Evolutionary conservation across 2,797 vertebrate genomes (phyloP).

Genomic region (Myoxocephalus aenaeus): DNA sequence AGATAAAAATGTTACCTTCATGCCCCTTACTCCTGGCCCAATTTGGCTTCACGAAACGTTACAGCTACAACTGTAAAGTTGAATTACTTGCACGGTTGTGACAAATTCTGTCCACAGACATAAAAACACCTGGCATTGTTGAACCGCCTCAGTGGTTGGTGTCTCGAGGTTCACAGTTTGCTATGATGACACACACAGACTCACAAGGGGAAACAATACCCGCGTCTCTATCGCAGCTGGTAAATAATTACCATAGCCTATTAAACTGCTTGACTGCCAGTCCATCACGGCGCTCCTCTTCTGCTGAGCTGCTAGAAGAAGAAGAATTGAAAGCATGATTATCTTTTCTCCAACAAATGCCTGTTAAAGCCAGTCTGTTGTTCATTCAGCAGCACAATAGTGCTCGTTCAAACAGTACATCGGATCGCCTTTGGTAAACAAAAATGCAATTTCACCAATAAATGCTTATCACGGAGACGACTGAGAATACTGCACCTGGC

Average conservation of each 20-base stretch:
- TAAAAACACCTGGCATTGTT: background rate
- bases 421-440: slow-evolving; percentile 55
- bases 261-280: slow-evolving; percentile 66
- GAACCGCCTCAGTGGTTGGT: background rate
- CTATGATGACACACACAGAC: background rate
- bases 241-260: slow-evolving; percentile 53
- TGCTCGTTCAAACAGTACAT: background rate
- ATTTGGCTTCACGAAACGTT: background rate
- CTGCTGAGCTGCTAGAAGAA: slow-evolving; percentile 48
- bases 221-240: background rate
- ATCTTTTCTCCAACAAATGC: slow-evolving; percentile 24
- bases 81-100: background rate
- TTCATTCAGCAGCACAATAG: slow-evolving; percentile 20
- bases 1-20: background rate
- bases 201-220: background rate
- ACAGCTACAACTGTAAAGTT: background rate
- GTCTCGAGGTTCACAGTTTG: background rate
- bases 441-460: slow-evolving; percentile 42
- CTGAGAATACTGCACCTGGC: slow-evolving; percentile 65
- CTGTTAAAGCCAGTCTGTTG: slow-evolving; percentile 1
- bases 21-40: background rate
- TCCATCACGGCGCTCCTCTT: slow-evolving; percentile 47
- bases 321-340: slow-evolving; percentile 48
- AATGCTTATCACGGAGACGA: slow-evolving; percentile 37
- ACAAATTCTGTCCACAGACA: background rate